Evolutionary conservation across 2,113 vertebrate species (phyloP), one percentile per base, ranked within the genome.

Genomic region (Lanius collurio): DNA sequence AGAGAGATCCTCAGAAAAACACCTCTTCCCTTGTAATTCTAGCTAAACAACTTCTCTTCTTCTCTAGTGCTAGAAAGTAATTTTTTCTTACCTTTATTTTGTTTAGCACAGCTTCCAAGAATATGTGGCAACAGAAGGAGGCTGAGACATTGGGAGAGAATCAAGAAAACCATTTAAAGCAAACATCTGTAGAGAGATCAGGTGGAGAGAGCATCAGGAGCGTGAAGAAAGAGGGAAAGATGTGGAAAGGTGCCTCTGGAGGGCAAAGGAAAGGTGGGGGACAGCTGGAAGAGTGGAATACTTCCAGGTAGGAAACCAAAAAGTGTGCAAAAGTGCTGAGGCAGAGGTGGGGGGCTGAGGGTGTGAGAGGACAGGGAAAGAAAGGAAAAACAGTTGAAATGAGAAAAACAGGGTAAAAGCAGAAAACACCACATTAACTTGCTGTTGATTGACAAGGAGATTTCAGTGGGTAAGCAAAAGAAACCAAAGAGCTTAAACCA

Each of bases 51-150:
- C 8, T 79, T 76, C 2, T 37, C 35, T 41, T 57, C 39, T 69
- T 91, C 60, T 82, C 28, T 62, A 62, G 64, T n/a, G 75, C 56
- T 64, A 89, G 75, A 65, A 84, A 75, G 30, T 94, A 65, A 70
- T 56, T 59, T 79, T 83, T 88, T 81, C 79, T 93, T 84, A 67
- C 17, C 19, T 89, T 96, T 94, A 11, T 93, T 94, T 93, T 90
- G 79, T 96, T 79, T 90, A 96, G 95, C 94, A 95, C 95, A 96
- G 88, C 92, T 81, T 93, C 92, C 79, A 95, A 97, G 90, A 96
- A 81, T 31, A 53, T 75, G 82, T 96, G 94, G 96, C 94, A 96
- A 33, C 92, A 93, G 71, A 97, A 97, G 24, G 95, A 97, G 62
- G 12, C 83, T 33, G 92, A 95, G 53, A 63, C 93, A 3, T 20